These are phyloP conservation scores for Cyphomyrmex costatus DNA, from an alignment of 1,140 invertebrate species.

Conservation along the genomic window DNA sequence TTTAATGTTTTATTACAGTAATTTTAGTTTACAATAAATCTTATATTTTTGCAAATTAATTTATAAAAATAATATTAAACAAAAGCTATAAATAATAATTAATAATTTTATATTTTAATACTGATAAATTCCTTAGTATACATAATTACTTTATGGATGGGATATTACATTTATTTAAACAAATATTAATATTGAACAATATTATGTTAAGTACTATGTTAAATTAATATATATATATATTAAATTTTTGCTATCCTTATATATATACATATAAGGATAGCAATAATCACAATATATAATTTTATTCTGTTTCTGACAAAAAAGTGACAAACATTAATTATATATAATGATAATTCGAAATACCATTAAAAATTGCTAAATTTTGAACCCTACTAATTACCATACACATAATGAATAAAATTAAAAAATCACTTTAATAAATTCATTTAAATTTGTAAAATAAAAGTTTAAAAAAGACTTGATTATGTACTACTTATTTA, in stretches of 20 bases:
- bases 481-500: slow-evolving; percentile 29
- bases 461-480: slow-evolving; percentile 10
- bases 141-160: slow-evolving; percentile 1
- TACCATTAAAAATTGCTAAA: not conserved
- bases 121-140: slow-evolving; percentile 24
- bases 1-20: not conserved
- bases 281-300: not conserved
- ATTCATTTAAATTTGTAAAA: slow-evolving; percentile 28
- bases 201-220: not conserved
- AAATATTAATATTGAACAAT: slow-evolving; percentile 57
- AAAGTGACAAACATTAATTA: not conserved
- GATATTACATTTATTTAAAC: slow-evolving; percentile 42
- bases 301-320: not conserved
- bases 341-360: not conserved
- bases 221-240: not conserved
- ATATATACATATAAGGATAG: not conserved
- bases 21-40: not conserved
- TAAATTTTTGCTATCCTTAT: too few species aligned
- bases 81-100: slow-evolving; percentile 8
- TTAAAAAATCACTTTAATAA: slow-evolving; percentile 42
- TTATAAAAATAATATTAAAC: slow-evolving; percentile 6
- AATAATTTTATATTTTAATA: slow-evolving; percentile 20
- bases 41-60: slow-evolving; percentile 6
- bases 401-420: not conserved
- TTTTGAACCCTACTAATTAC: slow-evolving; percentile 3